phyloP scores from a whole-genome alignment of 2,113 vertebrate genomes.

The Pelobates fuscus region DNA sequence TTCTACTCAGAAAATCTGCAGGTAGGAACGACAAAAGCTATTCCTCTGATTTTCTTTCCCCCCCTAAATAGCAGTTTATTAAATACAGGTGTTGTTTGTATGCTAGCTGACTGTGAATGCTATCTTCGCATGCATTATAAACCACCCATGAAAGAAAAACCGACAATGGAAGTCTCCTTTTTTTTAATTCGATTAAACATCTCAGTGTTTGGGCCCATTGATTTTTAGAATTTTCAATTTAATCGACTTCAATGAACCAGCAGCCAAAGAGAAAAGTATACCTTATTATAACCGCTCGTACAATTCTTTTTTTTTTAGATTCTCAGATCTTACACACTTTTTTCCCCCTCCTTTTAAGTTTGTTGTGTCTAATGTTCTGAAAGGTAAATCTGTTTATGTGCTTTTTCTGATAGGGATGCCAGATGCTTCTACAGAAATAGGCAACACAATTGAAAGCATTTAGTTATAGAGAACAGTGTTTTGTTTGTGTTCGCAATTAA shows the following conservation, averaged over 20 bases:
- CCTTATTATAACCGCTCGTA: too few species aligned
- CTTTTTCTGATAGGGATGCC: too few species aligned
- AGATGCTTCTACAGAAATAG: too few species aligned
- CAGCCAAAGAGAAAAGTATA: neutral
- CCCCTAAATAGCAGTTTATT: slow-evolving; percentile 19
- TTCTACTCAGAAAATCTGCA: slow-evolving; percentile 3
- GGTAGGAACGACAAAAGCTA: neutral
- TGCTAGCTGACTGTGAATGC: neutral
- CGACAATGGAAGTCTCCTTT: neutral
- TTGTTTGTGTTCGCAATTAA: too few species aligned
- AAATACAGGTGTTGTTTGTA: slow-evolving; percentile 19
- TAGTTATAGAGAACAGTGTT: too few species aligned
- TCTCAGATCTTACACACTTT: neutral
- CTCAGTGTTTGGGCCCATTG: neutral
- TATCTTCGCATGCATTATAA: neutral
- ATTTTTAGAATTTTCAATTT: neutral
- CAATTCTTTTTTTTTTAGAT: neutral
- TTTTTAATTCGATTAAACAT: neutral
- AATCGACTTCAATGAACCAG: neutral
- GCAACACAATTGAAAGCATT: too few species aligned
- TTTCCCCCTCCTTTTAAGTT: too few species aligned
- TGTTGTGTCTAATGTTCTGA: too few species aligned
- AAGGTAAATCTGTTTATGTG: too few species aligned
- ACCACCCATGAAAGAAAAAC: slow-evolving; percentile 3
- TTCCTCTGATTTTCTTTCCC: slow-evolving; percentile 10